Evolutionary conservation across 2,888 invertebrate species (phyloP).

Genomic region (Eristalis arbustorum): DNA sequence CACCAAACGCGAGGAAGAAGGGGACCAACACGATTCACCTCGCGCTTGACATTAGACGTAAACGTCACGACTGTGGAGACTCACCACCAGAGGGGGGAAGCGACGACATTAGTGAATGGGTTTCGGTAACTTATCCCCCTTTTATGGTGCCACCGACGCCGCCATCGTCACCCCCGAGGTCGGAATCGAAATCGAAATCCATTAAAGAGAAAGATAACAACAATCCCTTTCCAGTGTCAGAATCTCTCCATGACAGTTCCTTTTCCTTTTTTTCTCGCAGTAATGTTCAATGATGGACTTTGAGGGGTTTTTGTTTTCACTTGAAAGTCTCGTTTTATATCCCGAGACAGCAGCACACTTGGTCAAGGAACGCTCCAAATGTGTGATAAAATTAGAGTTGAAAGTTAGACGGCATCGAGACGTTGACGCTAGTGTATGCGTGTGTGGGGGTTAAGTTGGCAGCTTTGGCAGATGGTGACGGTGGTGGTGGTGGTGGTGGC

Average conservation of each 20-base stretch:
- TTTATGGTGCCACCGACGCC: too few relatives aligned
- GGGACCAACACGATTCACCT: neutral
- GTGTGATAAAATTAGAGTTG: neutral
- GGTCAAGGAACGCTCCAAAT: neutral
- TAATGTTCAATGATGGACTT: neutral
- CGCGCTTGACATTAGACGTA: neutral
- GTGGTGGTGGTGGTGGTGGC: neutral
- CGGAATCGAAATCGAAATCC: neutral
- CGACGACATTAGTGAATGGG: neutral
- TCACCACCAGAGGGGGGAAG: neutral
- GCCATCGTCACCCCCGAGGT: neutral
- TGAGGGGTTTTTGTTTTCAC: neutral
- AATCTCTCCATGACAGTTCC: neutral
- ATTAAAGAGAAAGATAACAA: neutral
- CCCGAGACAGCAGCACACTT: neutral
- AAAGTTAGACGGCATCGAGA: neutral
- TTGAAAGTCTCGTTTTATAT: neutral
- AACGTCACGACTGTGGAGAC: neutral
- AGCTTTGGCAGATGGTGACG: neutral
- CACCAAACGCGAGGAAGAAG: too few relatives aligned
- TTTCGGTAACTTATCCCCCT: neutral
- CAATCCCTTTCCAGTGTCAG: neutral
- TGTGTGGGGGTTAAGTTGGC: neutral
- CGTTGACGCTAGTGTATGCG: neutral
- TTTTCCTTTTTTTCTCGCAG: neutral